Conservation (phyloP, 2,797 vertebrate species). For the Micropoecilia bifurca region DNA sequence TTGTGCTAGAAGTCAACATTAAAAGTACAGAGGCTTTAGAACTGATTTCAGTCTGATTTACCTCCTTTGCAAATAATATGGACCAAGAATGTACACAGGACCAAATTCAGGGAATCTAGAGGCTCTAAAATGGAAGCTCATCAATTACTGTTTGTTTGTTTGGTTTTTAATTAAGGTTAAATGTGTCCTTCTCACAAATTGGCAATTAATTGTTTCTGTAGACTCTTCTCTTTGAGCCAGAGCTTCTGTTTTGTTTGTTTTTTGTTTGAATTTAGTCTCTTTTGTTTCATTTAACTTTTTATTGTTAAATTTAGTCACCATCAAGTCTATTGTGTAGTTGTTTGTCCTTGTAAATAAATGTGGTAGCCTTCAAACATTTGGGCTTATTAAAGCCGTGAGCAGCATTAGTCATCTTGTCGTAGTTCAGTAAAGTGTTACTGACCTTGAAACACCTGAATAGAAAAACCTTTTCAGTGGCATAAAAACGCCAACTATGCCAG, state of each 20-base stretch:
- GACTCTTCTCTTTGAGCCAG: not conserved
- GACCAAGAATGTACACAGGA: not conserved
- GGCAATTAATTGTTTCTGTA: not conserved
- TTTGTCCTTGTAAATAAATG: constrained; percentile 1
- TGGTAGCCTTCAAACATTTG: not conserved
- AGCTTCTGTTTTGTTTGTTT: not conserved
- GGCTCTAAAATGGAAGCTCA: not conserved
- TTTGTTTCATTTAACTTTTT: not conserved
- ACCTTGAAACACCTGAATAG: not conserved
- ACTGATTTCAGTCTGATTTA: not conserved
- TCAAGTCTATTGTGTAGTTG: not conserved
- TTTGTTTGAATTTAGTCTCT: not conserved
- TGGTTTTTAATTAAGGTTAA: constrained; percentile 2
- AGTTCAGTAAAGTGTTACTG: not conserved
- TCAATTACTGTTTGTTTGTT: not conserved
- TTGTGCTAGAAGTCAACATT: not conserved
- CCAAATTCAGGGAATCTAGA: not conserved
- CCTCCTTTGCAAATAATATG: not conserved
- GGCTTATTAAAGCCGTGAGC: not conserved
- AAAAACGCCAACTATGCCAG: not conserved
- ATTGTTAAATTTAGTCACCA: not conserved
- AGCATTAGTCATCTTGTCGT: not conserved
- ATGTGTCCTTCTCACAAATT: not conserved
- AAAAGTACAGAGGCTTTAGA: not conserved
- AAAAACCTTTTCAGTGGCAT: not conserved